Conservation (phyloP, 1,140 invertebrate genomes). For the Hyphantria cunea region DNA sequence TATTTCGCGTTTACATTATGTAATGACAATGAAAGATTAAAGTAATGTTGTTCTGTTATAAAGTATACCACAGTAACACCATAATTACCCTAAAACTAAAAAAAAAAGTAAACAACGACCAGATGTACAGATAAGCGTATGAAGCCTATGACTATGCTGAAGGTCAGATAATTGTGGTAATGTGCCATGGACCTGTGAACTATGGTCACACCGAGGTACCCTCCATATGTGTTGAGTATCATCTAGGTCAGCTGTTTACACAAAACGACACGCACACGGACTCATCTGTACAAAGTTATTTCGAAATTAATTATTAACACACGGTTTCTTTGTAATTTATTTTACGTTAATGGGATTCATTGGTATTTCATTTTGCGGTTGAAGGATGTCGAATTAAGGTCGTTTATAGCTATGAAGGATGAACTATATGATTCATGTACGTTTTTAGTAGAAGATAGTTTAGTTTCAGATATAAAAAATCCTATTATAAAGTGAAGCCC, state of each 20-base stretch:
- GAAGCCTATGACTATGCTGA: slow-evolving; percentile 16
- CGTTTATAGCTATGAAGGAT: too few species aligned
- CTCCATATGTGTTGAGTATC: slow-evolving; percentile 26
- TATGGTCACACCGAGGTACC: slow-evolving; percentile 7
- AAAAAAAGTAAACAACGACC: background rate
- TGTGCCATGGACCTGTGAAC: slow-evolving; percentile 16
- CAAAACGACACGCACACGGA: slow-evolving; percentile 46
- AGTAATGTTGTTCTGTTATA: too few species aligned
- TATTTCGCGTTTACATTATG: too few species aligned
- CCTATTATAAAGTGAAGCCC: too few species aligned
- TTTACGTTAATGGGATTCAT: slow-evolving; percentile 9
- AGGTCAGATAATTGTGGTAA: slow-evolving; percentile 20
- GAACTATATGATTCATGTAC: too few species aligned
- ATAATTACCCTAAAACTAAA: background rate
- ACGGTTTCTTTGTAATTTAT: slow-evolving; percentile 22
- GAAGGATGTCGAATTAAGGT: too few species aligned
- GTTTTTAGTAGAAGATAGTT: too few species aligned
- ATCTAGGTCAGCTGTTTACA: slow-evolving; percentile 59
- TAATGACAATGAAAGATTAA: too few species aligned
- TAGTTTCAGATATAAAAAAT: too few species aligned
- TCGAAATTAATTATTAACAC: slow-evolving; percentile 33
- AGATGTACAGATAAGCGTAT: slow-evolving; percentile 19
- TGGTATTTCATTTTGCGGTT: background rate
- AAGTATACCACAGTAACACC: too few species aligned
- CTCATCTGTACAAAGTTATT: slow-evolving; percentile 40